These are phyloP conservation scores for Campopleginae sp. DNA, from an alignment of 2,888 invertebrate genomes.

Conservation along the genomic window DNA sequence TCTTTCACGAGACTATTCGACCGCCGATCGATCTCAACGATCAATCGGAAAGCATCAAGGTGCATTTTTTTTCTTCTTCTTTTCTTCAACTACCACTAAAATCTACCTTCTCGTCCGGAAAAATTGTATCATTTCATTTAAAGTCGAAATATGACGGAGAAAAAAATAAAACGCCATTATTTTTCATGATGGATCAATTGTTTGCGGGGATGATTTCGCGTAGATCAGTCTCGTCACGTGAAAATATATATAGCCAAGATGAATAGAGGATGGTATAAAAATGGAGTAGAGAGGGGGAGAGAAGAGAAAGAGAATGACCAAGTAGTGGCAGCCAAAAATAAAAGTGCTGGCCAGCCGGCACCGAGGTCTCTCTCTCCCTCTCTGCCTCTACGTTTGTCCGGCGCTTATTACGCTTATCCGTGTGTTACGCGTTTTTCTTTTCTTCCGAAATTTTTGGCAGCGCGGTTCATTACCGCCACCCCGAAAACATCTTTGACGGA, in stretches of 20 bases:
- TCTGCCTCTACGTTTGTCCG: conserved; percentile 41
- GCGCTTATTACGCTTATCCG: conserved; percentile 21
- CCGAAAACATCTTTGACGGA: conserved; percentile 22
- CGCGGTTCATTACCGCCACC: too few relatives aligned
- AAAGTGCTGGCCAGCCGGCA: conserved; percentile 60
- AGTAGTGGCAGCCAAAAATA: conserved; percentile 62
- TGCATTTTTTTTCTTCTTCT: conserved; percentile 78
- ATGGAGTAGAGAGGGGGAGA: conserved; percentile 38
- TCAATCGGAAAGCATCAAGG: conserved; percentile 92
- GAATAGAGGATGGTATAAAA: conserved; percentile 43
- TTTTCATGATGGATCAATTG: neutral
- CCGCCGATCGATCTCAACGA: conserved; percentile 91
- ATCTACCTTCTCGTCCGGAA: neutral
- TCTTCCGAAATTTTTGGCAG: conserved; percentile 19
- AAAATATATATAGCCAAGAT: conserved; percentile 33
- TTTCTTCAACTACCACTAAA: too few relatives aligned
- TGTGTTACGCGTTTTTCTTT: conserved; percentile 19
- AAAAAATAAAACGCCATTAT: neutral
- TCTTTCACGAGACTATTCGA: conserved; percentile 89
- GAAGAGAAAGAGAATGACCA: conserved; percentile 42
- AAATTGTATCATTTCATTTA: neutral
- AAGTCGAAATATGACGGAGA: too few relatives aligned
- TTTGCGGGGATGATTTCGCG: conserved; percentile 50
- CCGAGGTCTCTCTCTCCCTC: conserved; percentile 65
- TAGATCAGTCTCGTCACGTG: conserved; percentile 46